Evolutionary conservation across 1,140 invertebrate genomes (phyloP).

Genomic region (Trypoxylus dichotomus): DNA sequence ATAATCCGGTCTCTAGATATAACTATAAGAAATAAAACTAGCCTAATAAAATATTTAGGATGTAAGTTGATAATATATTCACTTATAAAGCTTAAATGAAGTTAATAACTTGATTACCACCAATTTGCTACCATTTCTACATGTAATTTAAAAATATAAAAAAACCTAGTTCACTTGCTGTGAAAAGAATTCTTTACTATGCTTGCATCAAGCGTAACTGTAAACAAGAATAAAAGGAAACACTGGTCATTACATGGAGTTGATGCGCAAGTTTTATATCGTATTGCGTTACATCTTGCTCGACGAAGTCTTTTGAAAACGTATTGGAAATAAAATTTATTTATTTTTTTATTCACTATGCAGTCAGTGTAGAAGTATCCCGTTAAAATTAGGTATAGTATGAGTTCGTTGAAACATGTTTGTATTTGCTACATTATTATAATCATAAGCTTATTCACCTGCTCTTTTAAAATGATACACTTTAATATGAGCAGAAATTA

Average conservation of each 20-base stretch:
- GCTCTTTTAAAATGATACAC: neutral
- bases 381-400: neutral
- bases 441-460: neutral
- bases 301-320: neutral
- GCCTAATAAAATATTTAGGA: too few relatives aligned
- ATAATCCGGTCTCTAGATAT: too few relatives aligned
- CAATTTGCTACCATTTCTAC: neutral
- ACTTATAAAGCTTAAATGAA: neutral
- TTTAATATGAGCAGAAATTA: neutral
- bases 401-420: neutral
- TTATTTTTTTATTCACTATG: neutral
- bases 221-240: neutral
- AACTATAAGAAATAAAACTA: too few relatives aligned
- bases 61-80: too few relatives aligned
- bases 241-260: neutral
- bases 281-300: neutral
- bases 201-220: neutral
- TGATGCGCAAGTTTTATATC: neutral
- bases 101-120: neutral
- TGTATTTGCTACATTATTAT: neutral
- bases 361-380: neutral
- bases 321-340: neutral
- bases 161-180: neutral
- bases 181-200: neutral
- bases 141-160: neutral